A percentile compares a stretch with the other conserved stretches of the same genome.
phyloP scores from a whole-genome alignment of 1,140 invertebrate genomes.

The Harlomillsia oculata region DNA sequence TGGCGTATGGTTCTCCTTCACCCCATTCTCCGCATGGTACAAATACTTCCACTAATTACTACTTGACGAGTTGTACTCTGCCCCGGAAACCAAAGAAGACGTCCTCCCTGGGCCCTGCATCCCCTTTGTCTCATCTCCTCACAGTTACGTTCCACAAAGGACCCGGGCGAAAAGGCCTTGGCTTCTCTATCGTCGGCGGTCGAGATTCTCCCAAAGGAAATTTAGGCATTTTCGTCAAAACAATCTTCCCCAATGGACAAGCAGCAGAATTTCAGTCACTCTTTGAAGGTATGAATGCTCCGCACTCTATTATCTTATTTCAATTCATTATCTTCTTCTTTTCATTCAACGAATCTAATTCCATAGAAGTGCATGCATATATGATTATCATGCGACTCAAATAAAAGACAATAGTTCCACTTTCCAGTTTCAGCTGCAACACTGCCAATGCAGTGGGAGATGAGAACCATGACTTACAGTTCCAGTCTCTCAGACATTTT shows the following conservation, averaged over 20 bases:
- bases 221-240: constrained; percentile 86
- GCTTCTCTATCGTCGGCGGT: constrained; percentile 85
- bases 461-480: too few species aligned
- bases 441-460: too few species aligned
- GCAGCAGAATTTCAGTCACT: constrained; percentile 69
- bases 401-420: too few species aligned
- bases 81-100: constrained; percentile 22
- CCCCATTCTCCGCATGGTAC: not conserved
- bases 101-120: constrained; percentile 37
- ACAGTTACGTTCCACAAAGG: constrained; percentile 66
- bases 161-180: constrained; percentile 70
- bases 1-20: not conserved
- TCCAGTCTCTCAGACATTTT: too few species aligned
- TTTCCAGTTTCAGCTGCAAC: too few species aligned
- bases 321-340: not conserved
- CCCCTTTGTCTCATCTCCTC: constrained; percentile 38
- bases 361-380: too few species aligned
- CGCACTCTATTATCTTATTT: not conserved
- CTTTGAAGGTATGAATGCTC: constrained; percentile 62
- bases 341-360: not conserved
- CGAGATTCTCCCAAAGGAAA: constrained; percentile 73
- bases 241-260: constrained; percentile 77
- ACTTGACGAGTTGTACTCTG: constrained; percentile 26
- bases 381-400: too few species aligned
- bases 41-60: constrained; percentile 17